Conservation (phyloP, 2,113 vertebrate species). For the Rhinichthys klamathensis region DNA sequence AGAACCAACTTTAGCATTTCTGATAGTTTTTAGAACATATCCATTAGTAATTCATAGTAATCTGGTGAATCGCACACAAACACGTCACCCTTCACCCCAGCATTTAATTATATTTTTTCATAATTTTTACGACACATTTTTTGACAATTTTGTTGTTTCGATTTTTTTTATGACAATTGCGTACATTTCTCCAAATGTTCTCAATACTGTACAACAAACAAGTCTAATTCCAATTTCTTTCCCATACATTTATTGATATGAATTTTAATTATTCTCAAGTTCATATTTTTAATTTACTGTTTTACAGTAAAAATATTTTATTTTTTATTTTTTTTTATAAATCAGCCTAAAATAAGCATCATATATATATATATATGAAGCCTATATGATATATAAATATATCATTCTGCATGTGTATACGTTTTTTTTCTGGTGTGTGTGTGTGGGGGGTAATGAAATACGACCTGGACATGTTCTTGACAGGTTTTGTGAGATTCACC, state of each 20-base stretch:
- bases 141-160: background rate
- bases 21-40: background rate
- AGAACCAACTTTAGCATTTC: background rate
- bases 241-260: background rate
- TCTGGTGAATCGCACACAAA: background rate
- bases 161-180: background rate
- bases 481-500: background rate
- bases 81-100: background rate
- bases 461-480: conserved; percentile 13
- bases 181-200: background rate
- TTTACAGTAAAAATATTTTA: background rate
- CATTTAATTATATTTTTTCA: background rate
- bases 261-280: background rate
- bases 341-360: background rate
- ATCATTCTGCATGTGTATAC: background rate
- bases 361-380: background rate
- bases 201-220: background rate
- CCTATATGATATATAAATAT: background rate
- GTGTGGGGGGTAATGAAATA: background rate
- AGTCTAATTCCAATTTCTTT: background rate
- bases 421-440: background rate
- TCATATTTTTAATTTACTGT: background rate
- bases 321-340: background rate
- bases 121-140: background rate
- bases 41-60: background rate